These are phyloP conservation scores for Elmis aenea DNA, from an alignment of 2,888 invertebrate species.

Conservation along the genomic window DNA sequence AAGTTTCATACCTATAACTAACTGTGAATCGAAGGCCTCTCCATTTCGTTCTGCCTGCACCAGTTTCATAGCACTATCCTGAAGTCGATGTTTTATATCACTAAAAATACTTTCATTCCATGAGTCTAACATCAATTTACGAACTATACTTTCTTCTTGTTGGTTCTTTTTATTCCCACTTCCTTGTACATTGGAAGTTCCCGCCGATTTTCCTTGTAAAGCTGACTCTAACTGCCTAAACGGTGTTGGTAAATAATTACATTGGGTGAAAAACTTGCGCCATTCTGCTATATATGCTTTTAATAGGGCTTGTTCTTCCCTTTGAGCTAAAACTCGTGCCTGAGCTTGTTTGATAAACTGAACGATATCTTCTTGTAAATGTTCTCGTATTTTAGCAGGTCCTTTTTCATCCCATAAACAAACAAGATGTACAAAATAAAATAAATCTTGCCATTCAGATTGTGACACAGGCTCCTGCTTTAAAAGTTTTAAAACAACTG, in stretches of 20 bases:
- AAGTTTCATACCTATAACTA: slow-evolving; percentile 65
- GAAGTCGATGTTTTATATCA: slow-evolving; percentile 87
- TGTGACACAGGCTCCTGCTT: slow-evolving; percentile 92
- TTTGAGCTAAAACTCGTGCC: slow-evolving; percentile 79
- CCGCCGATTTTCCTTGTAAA: slow-evolving; percentile 62
- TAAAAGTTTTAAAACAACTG: slow-evolving; percentile 87
- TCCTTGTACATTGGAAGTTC: slow-evolving; percentile 32
- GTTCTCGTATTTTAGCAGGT: slow-evolving; percentile 79
- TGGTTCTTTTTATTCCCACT: slow-evolving; percentile 50
- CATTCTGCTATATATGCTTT: slow-evolving; percentile 97
- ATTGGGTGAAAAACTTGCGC: slow-evolving; percentile 97
- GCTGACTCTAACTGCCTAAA: slow-evolving; percentile 89
- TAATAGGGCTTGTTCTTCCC: slow-evolving; percentile 91
- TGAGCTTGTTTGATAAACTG: slow-evolving; percentile 93
- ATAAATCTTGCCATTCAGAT: slow-evolving; percentile 96
- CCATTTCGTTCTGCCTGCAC: slow-evolving; percentile 96
- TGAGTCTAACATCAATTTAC: slow-evolving; percentile 94
- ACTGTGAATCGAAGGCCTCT: slow-evolving; percentile 94
- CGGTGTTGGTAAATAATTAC: slow-evolving; percentile 93
- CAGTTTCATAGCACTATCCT: slow-evolving; percentile 95
- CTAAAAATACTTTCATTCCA: slow-evolving; percentile 98
- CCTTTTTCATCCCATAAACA: slow-evolving; percentile 98
- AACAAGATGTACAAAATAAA: slow-evolving; percentile 92
- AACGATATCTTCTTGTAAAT: slow-evolving; percentile 86
- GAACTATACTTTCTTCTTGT: slow-evolving; percentile 85